A percentile compares a stretch with the other conserved stretches of the same genome.
These are phyloP conservation scores for Drosophila aff. DNA, from an alignment of 1,140 invertebrate genomes.

Conservation along the genomic window DNA sequence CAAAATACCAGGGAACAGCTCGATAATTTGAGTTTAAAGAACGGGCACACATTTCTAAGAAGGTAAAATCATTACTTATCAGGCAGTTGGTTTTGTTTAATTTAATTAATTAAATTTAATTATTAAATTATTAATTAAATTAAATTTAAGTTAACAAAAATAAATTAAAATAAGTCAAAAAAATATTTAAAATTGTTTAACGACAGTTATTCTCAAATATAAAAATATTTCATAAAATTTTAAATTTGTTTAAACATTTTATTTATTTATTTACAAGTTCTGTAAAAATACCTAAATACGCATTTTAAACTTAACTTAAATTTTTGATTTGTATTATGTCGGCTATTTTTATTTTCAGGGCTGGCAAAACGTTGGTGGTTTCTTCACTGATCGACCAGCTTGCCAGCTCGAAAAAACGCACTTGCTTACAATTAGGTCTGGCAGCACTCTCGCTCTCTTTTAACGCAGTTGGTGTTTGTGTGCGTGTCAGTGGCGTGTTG, in stretches of 20 bases:
- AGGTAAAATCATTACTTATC: too few species aligned
- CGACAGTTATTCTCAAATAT: too few species aligned
- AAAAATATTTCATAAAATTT: too few species aligned
- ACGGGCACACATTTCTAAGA: neutral
- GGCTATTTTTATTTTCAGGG: neutral
- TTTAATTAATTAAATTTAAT: neutral
- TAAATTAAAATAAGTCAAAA: too few species aligned
- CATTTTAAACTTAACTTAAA: neutral
- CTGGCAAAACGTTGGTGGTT: neutral
- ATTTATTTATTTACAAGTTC: neutral
- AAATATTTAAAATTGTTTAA: too few species aligned
- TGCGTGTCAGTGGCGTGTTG: conserved; percentile 25
- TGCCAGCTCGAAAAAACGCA: conserved; percentile 5
- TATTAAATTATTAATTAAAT: too few species aligned
- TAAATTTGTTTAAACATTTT: neutral
- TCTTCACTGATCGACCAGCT: conserved; percentile 12
- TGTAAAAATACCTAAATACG: neutral
- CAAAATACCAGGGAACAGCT: conserved; percentile 7
- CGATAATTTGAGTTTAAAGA: neutral
- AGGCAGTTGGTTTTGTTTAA: neutral
- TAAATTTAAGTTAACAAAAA: too few species aligned
- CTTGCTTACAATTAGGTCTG: conserved; percentile 8
- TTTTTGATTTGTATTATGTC: neutral
- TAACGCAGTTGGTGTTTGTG: neutral
- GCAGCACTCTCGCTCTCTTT: conserved; percentile 24